Evolutionary conservation across 2,113 vertebrate genomes (phyloP), one percentile per base, ranked within the genome.

Genomic region (Paramormyrops kingsleyae): DNA sequence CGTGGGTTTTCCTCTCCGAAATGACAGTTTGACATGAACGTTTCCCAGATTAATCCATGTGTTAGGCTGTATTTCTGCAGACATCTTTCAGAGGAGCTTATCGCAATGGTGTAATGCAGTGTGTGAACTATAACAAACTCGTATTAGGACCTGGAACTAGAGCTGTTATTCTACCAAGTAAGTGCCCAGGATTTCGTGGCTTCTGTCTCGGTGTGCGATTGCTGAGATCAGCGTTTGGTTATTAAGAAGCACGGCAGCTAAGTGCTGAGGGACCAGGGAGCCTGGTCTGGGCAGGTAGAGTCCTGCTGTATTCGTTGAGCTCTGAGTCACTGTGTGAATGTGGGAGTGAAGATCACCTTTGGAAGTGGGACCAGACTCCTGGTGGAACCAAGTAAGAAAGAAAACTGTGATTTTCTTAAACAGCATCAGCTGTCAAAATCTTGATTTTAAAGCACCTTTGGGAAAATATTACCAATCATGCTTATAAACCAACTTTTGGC

Each of bases 291-390:
- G n/a, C 62, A 70, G 9, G n/a, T n/a, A 42, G 27, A 1, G 70
- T 74, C 74, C 27, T 80, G 35, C 12, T 50, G 83, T 86, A 49
- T 86, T 86, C 49, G 83, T 6, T 86, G 24, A 86, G 44, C 44
- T 86, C 8, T 15, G 7, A 31, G 46, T 50, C 10, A 88, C 62
- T 90, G 92, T 92, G 92, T 90, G 89, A 90, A 83, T 90, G 44
- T 15, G 39, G 84, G 21, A 83, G 59, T 80, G 46, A 88, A 90
- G 70, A 8, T 92, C 19, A 87, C 66, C 47, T 91, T 91, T 91
- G 90, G 91, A 7, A 39, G 44, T 17, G 87, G 91, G n/a, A 89
- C 90, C 74, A 89, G 27, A 1, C 87, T 89, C 0, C 24, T 50
- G 84, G 85, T 87, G 47, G 21, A 91, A 84, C 44, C 86, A 70